Evolutionary conservation across 2,888 invertebrate genomes (phyloP), one percentile per base, ranked within the genome.

Genomic region (Patella pellucida): DNA sequence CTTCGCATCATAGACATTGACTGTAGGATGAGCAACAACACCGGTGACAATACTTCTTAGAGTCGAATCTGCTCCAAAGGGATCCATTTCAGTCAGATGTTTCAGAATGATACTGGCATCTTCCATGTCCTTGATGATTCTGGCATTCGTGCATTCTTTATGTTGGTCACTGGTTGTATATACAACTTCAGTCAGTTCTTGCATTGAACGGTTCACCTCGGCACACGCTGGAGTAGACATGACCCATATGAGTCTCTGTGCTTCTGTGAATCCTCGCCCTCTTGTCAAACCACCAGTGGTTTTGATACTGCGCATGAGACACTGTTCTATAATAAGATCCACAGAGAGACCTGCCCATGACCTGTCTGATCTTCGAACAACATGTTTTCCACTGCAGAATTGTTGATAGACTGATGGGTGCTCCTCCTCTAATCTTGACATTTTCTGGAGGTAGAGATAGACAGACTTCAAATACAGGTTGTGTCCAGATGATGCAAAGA

Each of bases 241-340:
- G 31, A 50, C 31, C 69, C 31, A 69, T 69, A 69, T 50, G 14
- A 69, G 69, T 69, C 12, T 27, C 31, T 69, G 50, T 19, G 69
- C 50, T 50, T 69, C 69, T 19, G 27, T 50, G 14, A 69, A 14
- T 27, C 27, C 69, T 41, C 31, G 12, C 31, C 69, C 69, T 50
- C 69, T 27, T 69, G 69, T 69, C 69, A 69, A 69, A 16, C 50
- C 69, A 41, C 69, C 69, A 50, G 69, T 69, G 1, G 69, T 69
- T 69, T 69, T 69, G 69, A 69, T 69, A 16, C 69, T 70, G 31
- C 70, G 27, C 70, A 70, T 70, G 15, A 70, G 70, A 41, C 31
- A 27, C 70, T 70, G 70, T 70, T 70, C 70, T 50, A 70, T 50
- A 12, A 50, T 50, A 70, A 23, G 70, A 70, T 70, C 31, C 31